phyloP scores from a whole-genome alignment of 2,797 vertebrate genomes.

The Enteromius thamalakanensis region DNA sequence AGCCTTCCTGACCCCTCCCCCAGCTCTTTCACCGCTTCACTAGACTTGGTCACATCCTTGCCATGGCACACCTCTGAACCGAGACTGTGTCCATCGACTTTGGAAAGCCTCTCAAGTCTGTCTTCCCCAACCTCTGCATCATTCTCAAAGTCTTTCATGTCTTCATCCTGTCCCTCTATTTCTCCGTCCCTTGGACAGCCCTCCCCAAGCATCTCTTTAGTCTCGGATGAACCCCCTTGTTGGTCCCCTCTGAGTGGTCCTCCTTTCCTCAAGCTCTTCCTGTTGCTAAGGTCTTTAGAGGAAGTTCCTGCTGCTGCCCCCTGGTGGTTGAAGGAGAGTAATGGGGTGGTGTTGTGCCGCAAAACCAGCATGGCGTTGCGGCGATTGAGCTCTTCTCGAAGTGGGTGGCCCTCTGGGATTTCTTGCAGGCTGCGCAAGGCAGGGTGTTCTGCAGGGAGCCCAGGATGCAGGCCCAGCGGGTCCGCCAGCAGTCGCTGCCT shows the following conservation, averaged over 20 bases:
- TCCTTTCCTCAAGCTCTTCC: constrained; percentile 70
- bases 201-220: constrained; percentile 69
- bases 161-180: constrained; percentile 74
- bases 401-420: constrained; percentile 85
- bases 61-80: constrained; percentile 70
- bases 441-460: constrained; percentile 85
- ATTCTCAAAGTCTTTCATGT: constrained; percentile 92
- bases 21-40: constrained; percentile 79
- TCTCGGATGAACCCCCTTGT: constrained; percentile 64
- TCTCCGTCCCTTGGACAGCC: constrained; percentile 65
- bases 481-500: constrained; percentile 85
- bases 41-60: constrained; percentile 76
- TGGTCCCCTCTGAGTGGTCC: constrained; percentile 61
- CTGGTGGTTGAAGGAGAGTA: constrained; percentile 84
- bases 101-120: constrained; percentile 74
- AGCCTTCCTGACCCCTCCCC: constrained; percentile 75
- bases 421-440: constrained; percentile 87
- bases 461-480: constrained; percentile 79
- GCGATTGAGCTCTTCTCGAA: constrained; percentile 86
- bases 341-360: constrained; percentile 84
- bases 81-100: constrained; percentile 68
- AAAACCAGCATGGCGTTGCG: constrained; percentile 92
- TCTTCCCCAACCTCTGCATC: constrained; percentile 76
- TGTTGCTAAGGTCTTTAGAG: constrained; percentile 72
- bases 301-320: constrained; percentile 67